Conservation (phyloP, 1,140 invertebrate genomes). For the Anadara kagoshimensis region DNA sequence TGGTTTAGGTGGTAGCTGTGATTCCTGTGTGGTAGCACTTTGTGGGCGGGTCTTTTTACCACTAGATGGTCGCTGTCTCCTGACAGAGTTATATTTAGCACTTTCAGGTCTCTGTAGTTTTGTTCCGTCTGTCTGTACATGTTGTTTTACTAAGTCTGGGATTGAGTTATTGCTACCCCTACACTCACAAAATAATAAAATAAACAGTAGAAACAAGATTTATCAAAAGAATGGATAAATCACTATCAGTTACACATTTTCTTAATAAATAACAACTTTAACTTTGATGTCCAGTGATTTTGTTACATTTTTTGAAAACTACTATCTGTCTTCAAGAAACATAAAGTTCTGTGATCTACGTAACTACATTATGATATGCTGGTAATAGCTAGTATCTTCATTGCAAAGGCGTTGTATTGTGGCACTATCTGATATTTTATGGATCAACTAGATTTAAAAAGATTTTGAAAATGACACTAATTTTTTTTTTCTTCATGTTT, state of each 20-base stretch:
- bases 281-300: not conserved
- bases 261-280: not conserved
- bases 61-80: conserved; percentile 41
- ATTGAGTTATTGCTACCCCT: conserved; percentile 65
- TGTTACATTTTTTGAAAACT: too few relatives aligned
- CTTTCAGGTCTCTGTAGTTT: conserved; percentile 44
- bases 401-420: too few relatives aligned
- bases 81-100: conserved; percentile 35
- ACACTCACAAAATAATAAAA: not conserved
- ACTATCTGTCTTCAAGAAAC: not conserved
- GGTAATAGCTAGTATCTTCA: too few relatives aligned
- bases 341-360: too few relatives aligned
- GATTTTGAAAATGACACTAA: too few relatives aligned
- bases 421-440: too few relatives aligned
- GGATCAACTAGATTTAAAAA: too few relatives aligned
- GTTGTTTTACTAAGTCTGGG: conserved; percentile 51
- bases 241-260: not conserved
- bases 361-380: too few relatives aligned
- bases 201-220: not conserved
- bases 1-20: conserved; percentile 15
- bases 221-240: not conserved
- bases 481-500: too few relatives aligned
- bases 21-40: conserved; percentile 38
- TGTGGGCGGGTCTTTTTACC: conserved; percentile 51
- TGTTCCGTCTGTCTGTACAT: conserved; percentile 8